Base-by-base conservation (phyloP, 2,888 invertebrate species). In the Girardia tigrina region DNA sequence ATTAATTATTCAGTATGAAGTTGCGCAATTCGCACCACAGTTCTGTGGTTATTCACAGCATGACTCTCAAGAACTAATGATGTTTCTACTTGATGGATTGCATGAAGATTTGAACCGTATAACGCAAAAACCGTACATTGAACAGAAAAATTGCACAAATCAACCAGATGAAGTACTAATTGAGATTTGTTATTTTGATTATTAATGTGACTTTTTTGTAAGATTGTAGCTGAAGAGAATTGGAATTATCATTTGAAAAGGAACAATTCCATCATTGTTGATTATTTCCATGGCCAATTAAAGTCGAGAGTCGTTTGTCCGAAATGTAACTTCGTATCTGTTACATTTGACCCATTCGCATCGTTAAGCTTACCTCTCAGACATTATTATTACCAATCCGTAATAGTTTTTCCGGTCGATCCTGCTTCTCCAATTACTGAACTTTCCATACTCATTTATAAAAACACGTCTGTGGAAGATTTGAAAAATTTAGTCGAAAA, bases 321-420 rank as follows among this genome's bases (percentile, higher is more conserved):
- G 0, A 85, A 86, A 70, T 77, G 76, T 69, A 20, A 72, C 1
- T 88, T 87, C 80, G 83, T 87, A 28, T 87, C 87, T 16, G 85
- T 87, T 73, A 88, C 87, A 28, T 88, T 88, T 82, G 88, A 88
- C 80, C 88, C 88, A 0, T 87, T 87, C 80, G 87, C 87, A 80
- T 87, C 86, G 80, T 82, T 88, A 4, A 87, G 87, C 0, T 81
- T 88, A 73, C 88, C 88, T 8, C 78, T 84, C 56, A 56, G n/a
- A 56, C 56, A 56, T 16, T 20, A 23, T n/a, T 56, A 56, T 56
- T 8, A 56, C n/a, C 56, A 56, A n/a, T 23, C 56, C 23, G 56
- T 56, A 23, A 56, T 56, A 20, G n/a, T 56, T n/a, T 56, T 8
- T 56, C 56, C 56, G 23, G 2, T 56, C n/a, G 56, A 56, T 56